Base-by-base conservation (phyloP, 2,113 vertebrate species). In the Nothocercus nigrocapillus region DNA sequence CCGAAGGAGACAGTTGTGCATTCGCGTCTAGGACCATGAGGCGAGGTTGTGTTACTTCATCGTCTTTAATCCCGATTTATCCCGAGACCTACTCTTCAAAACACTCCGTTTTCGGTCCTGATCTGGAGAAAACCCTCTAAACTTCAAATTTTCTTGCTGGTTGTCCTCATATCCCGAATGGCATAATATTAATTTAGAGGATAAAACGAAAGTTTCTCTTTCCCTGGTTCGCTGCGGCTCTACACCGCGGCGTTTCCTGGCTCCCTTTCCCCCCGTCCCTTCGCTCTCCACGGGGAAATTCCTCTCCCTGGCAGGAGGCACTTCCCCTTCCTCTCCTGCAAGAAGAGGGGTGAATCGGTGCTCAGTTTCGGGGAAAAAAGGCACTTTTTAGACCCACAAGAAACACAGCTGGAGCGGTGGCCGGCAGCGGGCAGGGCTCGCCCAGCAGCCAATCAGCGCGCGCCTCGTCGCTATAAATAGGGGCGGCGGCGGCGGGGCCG, bases 401-500 rank as follows among this genome's bases (percentile, higher is more conserved):
- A 98, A 98, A 98, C 98, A 98, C 98, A 98, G 34, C n/a, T 9
- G 42, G 74, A 22, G 28, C 30, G 69, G 58, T 20, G 80, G 88
- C 47, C 53, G 11, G 67, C 40, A 13, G 87, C 47, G n/a, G 81
- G 96, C 75, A 8, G 49, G 34, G 25, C 12, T 4, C 77, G 66
- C 34, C 77, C 2, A 25, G 14, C 85, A 94, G 69, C 98, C 98
- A 98, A 98, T 98, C 98, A 97, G 64, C 75, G 90, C 38, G 56
- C 96, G 75, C 94, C 81, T 51, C 67, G 47, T 81, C 21, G 61
- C 97, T 98, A 98, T 98, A 98, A 97, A 98, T 97, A 81, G 62
- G 10, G 45, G 40, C 82, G 14, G 45, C 11, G n/a, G 47, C 7
- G 0, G 3, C 5, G 0, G 1, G 0, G 2, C 2, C 1, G 24